Base-by-base conservation (phyloP, 2,888 invertebrate species). In the Calameuta pallipes region DNA sequence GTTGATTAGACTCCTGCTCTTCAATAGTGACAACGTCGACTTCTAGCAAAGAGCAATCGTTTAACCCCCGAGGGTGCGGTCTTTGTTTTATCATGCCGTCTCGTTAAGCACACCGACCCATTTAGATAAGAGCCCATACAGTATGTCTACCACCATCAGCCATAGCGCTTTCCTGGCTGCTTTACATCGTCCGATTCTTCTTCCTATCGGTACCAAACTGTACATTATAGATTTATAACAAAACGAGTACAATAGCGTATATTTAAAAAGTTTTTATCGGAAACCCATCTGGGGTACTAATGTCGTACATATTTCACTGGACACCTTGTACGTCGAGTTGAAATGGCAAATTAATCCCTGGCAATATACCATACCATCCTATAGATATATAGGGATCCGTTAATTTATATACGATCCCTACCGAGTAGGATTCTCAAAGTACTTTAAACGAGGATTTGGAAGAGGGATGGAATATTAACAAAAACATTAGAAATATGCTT, bases 51-150 rank as follows among this genome's bases (percentile, higher is more conserved):
- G 41, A 41, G 41, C 41, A 41, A 41, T 41, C 41, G 15, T 41
- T 41, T 41, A 41, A 75, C 73, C 70, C 68, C 74, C n/a, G 71
- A 76, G 73, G 81, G 81, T 78, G 81, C 76, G 81, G 81, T 80
- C 80, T 33, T 30, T 37, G 31, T 70, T 68, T 70, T 73, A 36
- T 70, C 23, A n/a, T 35, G 30, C 73, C 68, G 30, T 33, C 76
- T 74, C 56, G 75, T 33, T 77, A 71, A 80, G 41, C 76, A 80
- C 71, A 71, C 77, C 75, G 81, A 81, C 78, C 81, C 69, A 76
- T 81, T 76, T 81, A 31, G 37, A 69, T 68, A 76, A 37, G 70
- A 71, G 35, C 56, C 23, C 69, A 68, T 15, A n/a, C 73, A 31
- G 68, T 23, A 70, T 69, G 69, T 76, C 75, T 76, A 74, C 37